Evolutionary conservation across 2,113 vertebrate species (phyloP), one percentile per base, ranked within the genome.

Genomic region (Pimephales promelas): DNA sequence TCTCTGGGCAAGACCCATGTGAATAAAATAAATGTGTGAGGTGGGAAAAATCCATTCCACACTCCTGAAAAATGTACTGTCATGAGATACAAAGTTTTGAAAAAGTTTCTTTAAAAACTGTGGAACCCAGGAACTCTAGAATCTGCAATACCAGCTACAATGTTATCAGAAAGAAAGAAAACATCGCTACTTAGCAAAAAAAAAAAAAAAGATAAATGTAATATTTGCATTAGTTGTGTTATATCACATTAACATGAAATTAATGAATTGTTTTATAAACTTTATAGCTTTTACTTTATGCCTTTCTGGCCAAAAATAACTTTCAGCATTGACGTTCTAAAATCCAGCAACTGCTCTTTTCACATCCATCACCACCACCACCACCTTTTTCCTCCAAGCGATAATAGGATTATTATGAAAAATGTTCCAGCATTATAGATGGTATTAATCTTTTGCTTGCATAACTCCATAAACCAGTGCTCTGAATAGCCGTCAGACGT

Each of bases 371-470:
- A 18, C 26, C 61, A 62, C 61, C 40, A 40, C 40, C 40, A n/a
- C n/a, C n/a, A n/a, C 26, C 0, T 40, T 62, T 28, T 62, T 31
- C 26, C 61, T 62, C 28, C 61, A 31, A 62, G 61, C 61, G 31
- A 62, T 62, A 62, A 62, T 62, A 62, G 61, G 61, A 62, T 62
- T 62, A 62, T 62, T 62, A 31, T 31, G 40, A 7, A 31, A 62
- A 62, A 31, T 18, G 61, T 62, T 16, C 61, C 61, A 16, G 61
- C 11, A 62, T 62, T 31, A 62, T 62, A 62, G 5, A 62, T 31
- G 26, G 14, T 31, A 31, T 62, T 62, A 62, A 34, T 28, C 28
- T 34, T 64, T 64, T 64, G 26, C 26, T 34, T 34, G 16, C 34
- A 62, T 28, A 62, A 28, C 59, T 62, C 40, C 9, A 47, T 47